Conservation (phyloP, 92 coral and sea anemone species). For the Bergia sp. region DNA sequence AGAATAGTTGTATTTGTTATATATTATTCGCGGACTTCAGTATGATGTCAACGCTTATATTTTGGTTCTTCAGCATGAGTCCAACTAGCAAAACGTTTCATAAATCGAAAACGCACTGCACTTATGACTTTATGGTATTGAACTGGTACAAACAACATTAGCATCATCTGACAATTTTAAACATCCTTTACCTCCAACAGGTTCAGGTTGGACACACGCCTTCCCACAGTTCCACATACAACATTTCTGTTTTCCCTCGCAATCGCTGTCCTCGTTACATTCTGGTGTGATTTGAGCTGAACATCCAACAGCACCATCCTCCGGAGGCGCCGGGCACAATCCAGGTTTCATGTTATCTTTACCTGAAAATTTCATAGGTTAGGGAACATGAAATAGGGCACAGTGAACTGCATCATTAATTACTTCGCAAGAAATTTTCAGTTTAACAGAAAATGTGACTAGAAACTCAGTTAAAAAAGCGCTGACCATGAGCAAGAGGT, state of each 20-base stretch:
- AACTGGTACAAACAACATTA: neutral
- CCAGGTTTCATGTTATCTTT: constrained; percentile 18
- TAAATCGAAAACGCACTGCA: too few relatives aligned
- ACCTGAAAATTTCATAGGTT: neutral
- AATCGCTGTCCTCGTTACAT: constrained; percentile 29
- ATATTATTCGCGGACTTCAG: too few relatives aligned
- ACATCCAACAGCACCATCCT: constrained; percentile 12
- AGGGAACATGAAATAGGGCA: neutral
- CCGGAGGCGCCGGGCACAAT: constrained; percentile 13
- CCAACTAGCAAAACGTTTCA: too few relatives aligned
- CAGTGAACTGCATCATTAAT: too few relatives aligned
- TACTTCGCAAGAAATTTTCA: too few relatives aligned
- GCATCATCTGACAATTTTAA: neutral
- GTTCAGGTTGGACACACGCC: constrained; percentile 11
- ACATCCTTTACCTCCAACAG: neutral
- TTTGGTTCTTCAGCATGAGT: too few relatives aligned
- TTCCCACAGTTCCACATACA: constrained; percentile 48
- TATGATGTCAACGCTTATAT: too few relatives aligned
- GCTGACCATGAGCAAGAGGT: too few relatives aligned
- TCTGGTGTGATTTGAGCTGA: constrained; percentile 9
- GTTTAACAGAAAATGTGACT: too few relatives aligned
- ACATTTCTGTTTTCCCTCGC: constrained; percentile 24
- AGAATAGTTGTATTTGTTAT: too few relatives aligned
- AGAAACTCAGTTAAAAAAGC: too few relatives aligned
- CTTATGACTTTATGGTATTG: too few relatives aligned